Evolutionary conservation across 2,888 invertebrate genomes (phyloP).

Genomic region (Corbicula japonica): DNA sequence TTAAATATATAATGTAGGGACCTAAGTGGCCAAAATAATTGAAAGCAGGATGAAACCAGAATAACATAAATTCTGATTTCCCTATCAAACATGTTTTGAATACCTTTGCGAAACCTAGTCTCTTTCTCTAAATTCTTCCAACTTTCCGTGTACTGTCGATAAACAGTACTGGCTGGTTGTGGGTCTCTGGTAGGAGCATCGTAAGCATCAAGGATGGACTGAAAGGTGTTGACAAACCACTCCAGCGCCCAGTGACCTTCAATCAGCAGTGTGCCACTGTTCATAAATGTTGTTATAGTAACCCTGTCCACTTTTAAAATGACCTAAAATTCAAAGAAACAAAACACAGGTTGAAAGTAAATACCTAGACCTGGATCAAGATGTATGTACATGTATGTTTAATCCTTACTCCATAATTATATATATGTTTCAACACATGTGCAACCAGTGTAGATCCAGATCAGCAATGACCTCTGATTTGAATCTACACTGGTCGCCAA

Average conservation of each 20-base stretch:
- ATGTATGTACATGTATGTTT: no score
- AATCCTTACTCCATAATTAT: no score
- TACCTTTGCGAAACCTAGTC: conserved; percentile 51
- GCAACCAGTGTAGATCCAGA: no score
- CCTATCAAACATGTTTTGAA: no score
- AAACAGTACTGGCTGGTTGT: conserved; percentile 48
- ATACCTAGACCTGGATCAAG: no score
- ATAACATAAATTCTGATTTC: neutral
- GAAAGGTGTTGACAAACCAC: conserved; percentile 80
- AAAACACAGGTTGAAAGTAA: neutral
- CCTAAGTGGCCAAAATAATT: no score
- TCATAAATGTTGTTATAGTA: conserved; percentile 76
- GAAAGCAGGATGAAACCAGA: no score
- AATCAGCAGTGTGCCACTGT: conserved; percentile 76
- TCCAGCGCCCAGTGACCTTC: conserved; percentile 78
- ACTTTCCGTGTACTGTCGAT: conserved; percentile 65
- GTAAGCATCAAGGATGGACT: conserved; percentile 74
- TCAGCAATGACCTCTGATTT: no score
- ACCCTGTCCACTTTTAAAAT: conserved; percentile 79
- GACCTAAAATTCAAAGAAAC: conserved; percentile 52
- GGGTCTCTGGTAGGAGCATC: conserved; percentile 55
- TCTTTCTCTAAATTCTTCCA: conserved; percentile 58
- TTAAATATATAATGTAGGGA: no score
- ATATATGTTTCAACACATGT: no score
- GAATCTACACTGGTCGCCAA: no score